Evolutionary conservation across 2,797 vertebrate genomes (phyloP), one percentile per base, ranked within the genome.

Genomic region (Lates japonicus): DNA sequence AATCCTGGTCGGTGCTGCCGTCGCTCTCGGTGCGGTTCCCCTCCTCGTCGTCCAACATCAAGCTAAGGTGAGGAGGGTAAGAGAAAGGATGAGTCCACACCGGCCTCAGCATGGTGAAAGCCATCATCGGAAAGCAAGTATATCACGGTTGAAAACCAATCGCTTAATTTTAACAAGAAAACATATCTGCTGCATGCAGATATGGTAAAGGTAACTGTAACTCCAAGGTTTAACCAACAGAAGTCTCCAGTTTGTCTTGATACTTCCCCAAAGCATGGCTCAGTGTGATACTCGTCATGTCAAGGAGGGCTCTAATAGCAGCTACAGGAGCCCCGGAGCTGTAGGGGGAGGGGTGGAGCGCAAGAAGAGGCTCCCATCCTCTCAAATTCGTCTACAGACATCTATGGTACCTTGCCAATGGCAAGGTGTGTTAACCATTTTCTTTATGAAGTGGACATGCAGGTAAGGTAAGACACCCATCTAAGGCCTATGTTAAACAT

Each of bases 51-150:
- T 96, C 96, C 3, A 96, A 96, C 51, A 96, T 92, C 83, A 95
- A 87, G 88, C 93, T 86, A 75, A 97, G 89, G 91, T 96, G 96
- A 0, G 92, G 93, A 65, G 96, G 72, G 77, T 87, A 90, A 16
- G 91, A 96, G 72, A 97, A 95, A 78, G 96, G 93, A 76, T 96
- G 96, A 67, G 95, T 92, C 7, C 96, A 94, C 91, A 96, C 86
- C n/a, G 96, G 95, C 81, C 96, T 91, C 92, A 97, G 90, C 95
- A 97, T 94, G 42, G 96, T 93, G 90, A 96, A 98, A 63, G 97
- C 96, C 97, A 97, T 94, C 66, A 61, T 57, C 14, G 25, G 65
- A 7, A 33, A 31, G 25, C 22, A 7, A 41, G 35, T 11, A 67
- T 39, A 0, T n/a, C 8, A 57, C 25, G 11, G 29, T 17, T 35